Base-by-base conservation (phyloP, 2,888 invertebrate genomes). In the Synanthedon vespiformis region DNA sequence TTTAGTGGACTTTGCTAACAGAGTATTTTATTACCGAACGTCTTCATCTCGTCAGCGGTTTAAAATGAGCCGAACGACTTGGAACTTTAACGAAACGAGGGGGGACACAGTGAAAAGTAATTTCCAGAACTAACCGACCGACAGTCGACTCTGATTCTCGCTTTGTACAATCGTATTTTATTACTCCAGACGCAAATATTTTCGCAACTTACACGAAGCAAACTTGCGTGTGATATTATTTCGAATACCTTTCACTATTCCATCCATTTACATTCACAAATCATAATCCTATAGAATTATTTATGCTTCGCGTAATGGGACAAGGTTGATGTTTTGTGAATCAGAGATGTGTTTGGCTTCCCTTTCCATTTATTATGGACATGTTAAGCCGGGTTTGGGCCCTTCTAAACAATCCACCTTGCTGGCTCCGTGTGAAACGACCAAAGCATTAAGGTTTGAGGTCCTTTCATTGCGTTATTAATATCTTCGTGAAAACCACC, bases 291-390 rank as follows among this genome's bases (percentile, higher is more conserved):
- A 48, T 48, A 14, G 48, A 48, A 48, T 48, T 48, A 48, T 48
- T 48, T 16, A 48, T 22, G 48, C 22, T 22, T 18, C 16, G 5
- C 14, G 16, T 11, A 48, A 48, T 48, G 16, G 48, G 48, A 48
- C 48, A 16, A 48, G 22, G 18, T 22, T 48, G 48, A 48, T 48
- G 48, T 48, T 48, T 22, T 16, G 22, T 22, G 52, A 54, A 54
- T 58, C 56, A 52, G 53, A 55, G 59, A 60, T 58, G 58, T 53
- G 54, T 59, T 56, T 51, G 56, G 55, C 49, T 58, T 56, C 54
- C 53, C 53, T 41, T 57, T 55, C 54, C 60, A 60, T 64, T 61
- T 58, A 59, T 61, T 58, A 60, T 60, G 61, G 56, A 61, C 57
- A 58, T 48, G 52, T 48, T 61, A 62, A 63, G 57, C 58, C 56